These are phyloP conservation scores for Dromaius novaehollandiae DNA, from an alignment of 2,113 vertebrate species.

Conservation along the genomic window DNA sequence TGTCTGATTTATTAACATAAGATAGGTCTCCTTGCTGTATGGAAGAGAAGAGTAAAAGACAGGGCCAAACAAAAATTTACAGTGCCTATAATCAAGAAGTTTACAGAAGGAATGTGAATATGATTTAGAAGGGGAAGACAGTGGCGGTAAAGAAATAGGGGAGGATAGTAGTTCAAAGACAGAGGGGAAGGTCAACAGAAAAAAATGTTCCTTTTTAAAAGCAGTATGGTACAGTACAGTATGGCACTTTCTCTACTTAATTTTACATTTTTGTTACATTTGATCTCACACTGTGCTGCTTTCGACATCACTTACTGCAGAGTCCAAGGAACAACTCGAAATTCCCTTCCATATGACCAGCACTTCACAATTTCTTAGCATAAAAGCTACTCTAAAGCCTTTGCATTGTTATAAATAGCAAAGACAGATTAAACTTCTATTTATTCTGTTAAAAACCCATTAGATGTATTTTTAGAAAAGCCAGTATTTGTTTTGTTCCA, in stretches of 20 bases:
- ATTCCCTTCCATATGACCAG: neutral
- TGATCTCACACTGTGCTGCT: neutral
- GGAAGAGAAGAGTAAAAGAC: neutral
- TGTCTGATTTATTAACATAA: neutral
- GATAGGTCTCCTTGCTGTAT: neutral
- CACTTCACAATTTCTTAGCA: neutral
- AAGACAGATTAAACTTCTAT: conserved; percentile 7
- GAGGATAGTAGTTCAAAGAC: neutral
- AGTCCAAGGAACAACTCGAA: neutral
- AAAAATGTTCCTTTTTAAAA: neutral
- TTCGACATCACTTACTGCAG: neutral
- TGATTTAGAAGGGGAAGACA: neutral
- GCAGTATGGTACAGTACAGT: neutral
- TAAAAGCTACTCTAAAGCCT: neutral
- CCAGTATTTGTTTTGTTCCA: neutral
- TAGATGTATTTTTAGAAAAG: neutral
- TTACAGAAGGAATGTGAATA: neutral
- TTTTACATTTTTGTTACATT: neutral
- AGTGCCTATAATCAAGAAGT: neutral
- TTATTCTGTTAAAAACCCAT: neutral
- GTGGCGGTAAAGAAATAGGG: neutral
- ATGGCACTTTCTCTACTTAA: neutral
- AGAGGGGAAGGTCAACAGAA: neutral
- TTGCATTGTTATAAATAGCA: neutral
- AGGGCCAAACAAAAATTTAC: neutral